phyloP scores from a whole-genome alignment of 2,797 vertebrate genomes.

The Gallinago solitaria region DNA sequence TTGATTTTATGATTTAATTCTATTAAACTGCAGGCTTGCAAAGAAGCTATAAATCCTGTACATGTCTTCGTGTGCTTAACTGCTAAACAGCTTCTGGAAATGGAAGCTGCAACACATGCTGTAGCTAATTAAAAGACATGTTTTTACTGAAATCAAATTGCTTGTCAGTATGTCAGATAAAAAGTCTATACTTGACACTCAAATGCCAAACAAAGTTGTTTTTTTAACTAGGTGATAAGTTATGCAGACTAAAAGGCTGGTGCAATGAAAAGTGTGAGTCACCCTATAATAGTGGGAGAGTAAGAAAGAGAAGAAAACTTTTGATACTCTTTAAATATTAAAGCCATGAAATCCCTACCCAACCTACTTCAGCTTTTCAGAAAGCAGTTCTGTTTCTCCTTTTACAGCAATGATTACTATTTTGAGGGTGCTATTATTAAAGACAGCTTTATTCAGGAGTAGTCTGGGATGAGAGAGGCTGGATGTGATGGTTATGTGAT shows the following conservation, averaged over 20 bases:
- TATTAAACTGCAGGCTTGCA: constrained; percentile 62
- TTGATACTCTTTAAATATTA: neutral
- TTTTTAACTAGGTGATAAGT: constrained; percentile 40
- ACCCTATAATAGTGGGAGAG: neutral
- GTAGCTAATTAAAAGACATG: constrained; percentile 61
- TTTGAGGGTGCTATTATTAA: neutral
- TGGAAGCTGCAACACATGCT: constrained; percentile 21
- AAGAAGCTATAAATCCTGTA: constrained; percentile 63
- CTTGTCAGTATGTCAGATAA: constrained; percentile 57
- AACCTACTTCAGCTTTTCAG: neutral
- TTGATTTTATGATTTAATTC: constrained; percentile 74
- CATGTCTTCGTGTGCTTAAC: constrained; percentile 35
- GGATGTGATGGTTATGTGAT: neutral
- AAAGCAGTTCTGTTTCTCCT: neutral
- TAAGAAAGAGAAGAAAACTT: neutral
- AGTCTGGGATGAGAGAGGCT: neutral
- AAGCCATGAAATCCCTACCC: neutral
- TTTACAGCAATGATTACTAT: neutral
- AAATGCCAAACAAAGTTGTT: constrained; percentile 51
- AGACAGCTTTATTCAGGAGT: neutral
- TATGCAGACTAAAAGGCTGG: constrained; percentile 31
- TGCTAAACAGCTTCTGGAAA: constrained; percentile 67
- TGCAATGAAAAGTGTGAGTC: constrained; percentile 1
- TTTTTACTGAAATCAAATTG: constrained; percentile 57
- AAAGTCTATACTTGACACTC: constrained; percentile 60